phyloP scores from a whole-genome alignment of 2,797 vertebrate genomes.

The Acanthopagrus latus region DNA sequence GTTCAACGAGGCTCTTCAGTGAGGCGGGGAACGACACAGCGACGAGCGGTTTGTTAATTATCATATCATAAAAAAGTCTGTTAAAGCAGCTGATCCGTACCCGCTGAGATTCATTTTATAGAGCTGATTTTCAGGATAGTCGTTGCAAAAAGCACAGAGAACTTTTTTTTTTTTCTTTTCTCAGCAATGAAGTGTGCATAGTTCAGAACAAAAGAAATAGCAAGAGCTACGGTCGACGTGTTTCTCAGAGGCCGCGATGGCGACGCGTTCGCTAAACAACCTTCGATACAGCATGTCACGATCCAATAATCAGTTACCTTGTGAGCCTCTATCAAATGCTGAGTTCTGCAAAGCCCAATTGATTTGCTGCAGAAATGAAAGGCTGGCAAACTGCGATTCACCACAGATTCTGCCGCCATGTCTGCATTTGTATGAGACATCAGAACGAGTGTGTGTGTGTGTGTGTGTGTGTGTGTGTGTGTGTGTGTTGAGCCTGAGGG shows the following conservation, averaged over 20 bases:
- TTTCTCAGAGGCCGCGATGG: conserved; percentile 46
- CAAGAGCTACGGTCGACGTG: conserved; percentile 34
- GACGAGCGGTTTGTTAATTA: conserved; percentile 32
- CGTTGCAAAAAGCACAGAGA: neutral
- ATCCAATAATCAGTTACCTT: conserved; percentile 76
- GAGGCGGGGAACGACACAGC: neutral
- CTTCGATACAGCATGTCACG: conserved; percentile 61
- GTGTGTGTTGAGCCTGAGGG: conserved; percentile 39
- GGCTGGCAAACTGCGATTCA: conserved; percentile 70
- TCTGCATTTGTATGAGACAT: conserved; percentile 60
- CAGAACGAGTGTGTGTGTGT: conserved; percentile 15
- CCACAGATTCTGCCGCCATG: conserved; percentile 54
- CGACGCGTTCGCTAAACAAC: conserved; percentile 45
- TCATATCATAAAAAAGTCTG: conserved; percentile 29
- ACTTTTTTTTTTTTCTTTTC: neutral
- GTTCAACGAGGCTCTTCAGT: conserved; percentile 34
- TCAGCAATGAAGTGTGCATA: neutral
- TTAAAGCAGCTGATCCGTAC: conserved; percentile 14
- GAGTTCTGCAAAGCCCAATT: conserved; percentile 77
- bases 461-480: conserved; percentile 16
- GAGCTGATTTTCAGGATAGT: neutral
- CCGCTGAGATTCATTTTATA: neutral
- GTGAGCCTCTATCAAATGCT: conserved; percentile 70
- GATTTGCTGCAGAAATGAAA: conserved; percentile 80
- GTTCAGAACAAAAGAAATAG: conserved; percentile 47